These are phyloP conservation scores for Microtus oregoni DNA, from an alignment of 2,113 vertebrate species.

Conservation along the genomic window DNA sequence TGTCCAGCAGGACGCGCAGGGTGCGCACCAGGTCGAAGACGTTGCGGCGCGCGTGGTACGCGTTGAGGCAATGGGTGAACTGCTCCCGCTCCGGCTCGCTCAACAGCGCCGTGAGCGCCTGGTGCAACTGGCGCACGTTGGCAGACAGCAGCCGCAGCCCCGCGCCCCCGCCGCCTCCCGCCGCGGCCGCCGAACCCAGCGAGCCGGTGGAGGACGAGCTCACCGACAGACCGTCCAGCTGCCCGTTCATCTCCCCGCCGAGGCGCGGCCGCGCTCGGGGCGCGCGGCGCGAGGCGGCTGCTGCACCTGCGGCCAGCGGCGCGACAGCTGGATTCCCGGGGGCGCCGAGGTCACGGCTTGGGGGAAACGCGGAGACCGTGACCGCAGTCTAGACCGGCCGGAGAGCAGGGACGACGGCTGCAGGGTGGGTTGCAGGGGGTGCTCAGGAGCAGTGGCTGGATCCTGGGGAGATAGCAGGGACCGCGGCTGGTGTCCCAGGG, in stretches of 20 bases:
- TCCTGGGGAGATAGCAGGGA: background rate
- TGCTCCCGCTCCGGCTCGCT: conserved; percentile 95
- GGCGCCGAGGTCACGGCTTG: background rate
- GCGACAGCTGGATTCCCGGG: conserved; percentile 31
- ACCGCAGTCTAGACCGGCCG: background rate
- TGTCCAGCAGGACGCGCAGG: conserved; percentile 94
- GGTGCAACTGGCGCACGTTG: conserved; percentile 96
- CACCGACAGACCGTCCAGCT: conserved; percentile 93
- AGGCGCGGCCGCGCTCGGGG: conserved; percentile 15
- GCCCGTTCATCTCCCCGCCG: conserved; percentile 90
- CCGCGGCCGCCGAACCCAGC: conserved; percentile 82
- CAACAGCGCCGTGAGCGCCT: conserved; percentile 94
- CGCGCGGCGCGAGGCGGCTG: background rate
- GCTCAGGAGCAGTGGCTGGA: background rate
- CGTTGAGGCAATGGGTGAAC: conserved; percentile 97
- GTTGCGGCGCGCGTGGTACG: conserved; percentile 96
- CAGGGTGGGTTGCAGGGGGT: background rate
- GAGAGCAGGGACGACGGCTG: background rate
- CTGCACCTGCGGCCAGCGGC: conserved; percentile 34
- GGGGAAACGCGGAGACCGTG: background rate
- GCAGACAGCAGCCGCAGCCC: conserved; percentile 93
- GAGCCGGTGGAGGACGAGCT: conserved; percentile 93
- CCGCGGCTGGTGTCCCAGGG: background rate
- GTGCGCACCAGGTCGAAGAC: conserved; percentile 98
- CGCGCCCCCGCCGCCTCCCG: conserved; percentile 64